Evolutionary conservation across 2,113 vertebrate species (phyloP), one percentile per base, ranked within the genome.

Genomic region (Vulpes ferrilata): DNA sequence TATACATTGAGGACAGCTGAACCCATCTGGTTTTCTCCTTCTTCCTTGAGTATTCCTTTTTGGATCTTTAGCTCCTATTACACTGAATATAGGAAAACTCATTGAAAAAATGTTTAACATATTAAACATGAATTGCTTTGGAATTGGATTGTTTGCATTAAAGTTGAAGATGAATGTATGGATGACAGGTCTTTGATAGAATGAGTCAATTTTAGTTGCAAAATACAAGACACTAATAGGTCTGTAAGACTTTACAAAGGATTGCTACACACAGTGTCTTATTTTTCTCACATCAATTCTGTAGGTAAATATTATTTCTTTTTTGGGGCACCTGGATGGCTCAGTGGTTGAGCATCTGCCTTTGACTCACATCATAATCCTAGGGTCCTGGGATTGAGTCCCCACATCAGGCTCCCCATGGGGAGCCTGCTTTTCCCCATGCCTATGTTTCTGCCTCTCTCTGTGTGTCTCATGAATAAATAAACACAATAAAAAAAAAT

Each of bases 91-190:
- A 38, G 35, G 17, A 38, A 73, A 73, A 55, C 60, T 92, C 65
- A 86, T 0, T 82, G 92, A 81, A 62, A 60, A 43, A 51, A 60
- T 53, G 48, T 43, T 96, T 59, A 71, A 93, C 67, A 51, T 17
- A 43, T 38, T 25, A 74, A 74, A 74, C 22, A 69, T 35, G 12
- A 12, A 43, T 74, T 74, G 11, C 25, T 74, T 74, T 43, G 22
- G 35, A 74, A 74, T 74, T 92, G 17, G 62, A 90, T 59, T 62
- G 8, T 79, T n/a, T 88, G n/a, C 32, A 67, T 96, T 90, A 74
- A 79, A 95, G 48, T 38, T 83, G 91, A 97, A 97, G 93, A 65
- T 79, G 76, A 73, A 80, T 25, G 30, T 57, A 64, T 69, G 3
- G 32, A 48, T 65, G 16, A 35, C 19, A 60, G 10, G 25, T 64